Evolutionary conservation across 2,113 vertebrate species (phyloP).

Genomic region (Eupsittula cactorum): DNA sequence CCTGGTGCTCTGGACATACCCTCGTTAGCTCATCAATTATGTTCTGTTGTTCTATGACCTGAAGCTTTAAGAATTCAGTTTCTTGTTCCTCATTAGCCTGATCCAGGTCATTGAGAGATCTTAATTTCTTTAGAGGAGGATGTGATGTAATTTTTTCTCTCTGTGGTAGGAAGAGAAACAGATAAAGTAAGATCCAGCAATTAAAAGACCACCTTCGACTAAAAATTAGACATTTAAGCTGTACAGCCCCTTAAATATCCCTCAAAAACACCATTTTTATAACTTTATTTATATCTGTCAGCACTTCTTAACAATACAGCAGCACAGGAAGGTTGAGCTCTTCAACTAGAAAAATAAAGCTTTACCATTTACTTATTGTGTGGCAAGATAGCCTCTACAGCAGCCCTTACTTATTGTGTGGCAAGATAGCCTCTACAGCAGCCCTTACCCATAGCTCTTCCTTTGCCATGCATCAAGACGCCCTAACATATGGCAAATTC

Average conservation of each 20-base stretch:
- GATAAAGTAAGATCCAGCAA: neutral
- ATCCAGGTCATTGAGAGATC: conserved; percentile 96
- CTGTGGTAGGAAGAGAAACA: conserved; percentile 71
- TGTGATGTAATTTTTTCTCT: conserved; percentile 94
- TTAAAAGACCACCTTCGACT: neutral
- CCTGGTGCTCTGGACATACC: conserved; percentile 67
- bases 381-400: neutral
- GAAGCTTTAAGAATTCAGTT: conserved; percentile 95
- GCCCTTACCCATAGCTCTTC: neutral
- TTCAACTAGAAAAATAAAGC: neutral
- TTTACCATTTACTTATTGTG: neutral
- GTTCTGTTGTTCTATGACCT: conserved; percentile 97
- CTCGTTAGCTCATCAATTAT: conserved; percentile 86
- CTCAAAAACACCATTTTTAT: neutral
- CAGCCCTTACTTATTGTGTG: neutral
- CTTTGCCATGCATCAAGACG: neutral
- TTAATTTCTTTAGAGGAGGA: conserved; percentile 93
- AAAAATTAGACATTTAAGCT: neutral
- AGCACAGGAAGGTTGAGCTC: neutral
- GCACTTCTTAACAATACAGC: neutral
- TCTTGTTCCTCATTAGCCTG: conserved; percentile 98
- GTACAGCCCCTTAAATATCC: neutral
- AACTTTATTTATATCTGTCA: neutral
- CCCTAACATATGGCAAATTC: neutral
- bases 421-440: neutral